A percentile compares a stretch with the other conserved stretches of the same genome.
Conservation (phyloP, 1,140 invertebrate genomes). For the Oncopeltus fasciatus region DNA sequence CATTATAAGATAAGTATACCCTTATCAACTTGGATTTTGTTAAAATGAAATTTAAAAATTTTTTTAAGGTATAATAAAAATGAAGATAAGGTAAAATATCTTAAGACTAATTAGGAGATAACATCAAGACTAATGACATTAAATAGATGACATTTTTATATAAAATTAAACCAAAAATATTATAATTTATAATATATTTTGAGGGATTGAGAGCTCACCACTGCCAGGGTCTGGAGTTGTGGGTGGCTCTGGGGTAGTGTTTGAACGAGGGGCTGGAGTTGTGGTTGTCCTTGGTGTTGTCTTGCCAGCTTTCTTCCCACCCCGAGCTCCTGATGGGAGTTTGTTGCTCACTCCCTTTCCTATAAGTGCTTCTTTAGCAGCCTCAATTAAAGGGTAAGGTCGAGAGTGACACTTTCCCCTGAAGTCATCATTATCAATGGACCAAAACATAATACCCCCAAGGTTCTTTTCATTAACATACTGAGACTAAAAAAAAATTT, state of each 20-base stretch:
- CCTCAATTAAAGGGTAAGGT: conserved; percentile 79
- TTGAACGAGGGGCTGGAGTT: conserved; percentile 30
- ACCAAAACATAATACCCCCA: conserved; percentile 88
- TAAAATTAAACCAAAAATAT: no score
- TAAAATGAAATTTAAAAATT: no score
- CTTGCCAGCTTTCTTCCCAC: conserved; percentile 20
- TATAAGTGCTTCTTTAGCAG: conserved; percentile 65
- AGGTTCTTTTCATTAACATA: conserved; percentile 73
- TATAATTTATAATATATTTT: background rate
- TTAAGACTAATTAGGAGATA: no score
- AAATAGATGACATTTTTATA: no score
- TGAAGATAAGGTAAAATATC: no score
- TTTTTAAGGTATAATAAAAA: no score
- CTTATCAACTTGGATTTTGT: no score
- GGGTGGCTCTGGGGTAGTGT: conserved; percentile 65
- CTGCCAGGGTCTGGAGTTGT: conserved; percentile 77
- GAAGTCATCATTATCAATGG: conserved; percentile 91
- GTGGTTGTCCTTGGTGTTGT: conserved; percentile 25
- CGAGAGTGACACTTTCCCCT: conserved; percentile 67
- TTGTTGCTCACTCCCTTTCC: conserved; percentile 27
- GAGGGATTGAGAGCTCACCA: conserved; percentile 34
- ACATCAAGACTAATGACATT: no score
- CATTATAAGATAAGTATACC: no score
- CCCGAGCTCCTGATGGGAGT: conserved; percentile 20
- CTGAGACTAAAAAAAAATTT: conserved; percentile 50